phyloP scores from a whole-genome alignment of 2,797 vertebrate species.

The Hemitrygon akajei region DNA sequence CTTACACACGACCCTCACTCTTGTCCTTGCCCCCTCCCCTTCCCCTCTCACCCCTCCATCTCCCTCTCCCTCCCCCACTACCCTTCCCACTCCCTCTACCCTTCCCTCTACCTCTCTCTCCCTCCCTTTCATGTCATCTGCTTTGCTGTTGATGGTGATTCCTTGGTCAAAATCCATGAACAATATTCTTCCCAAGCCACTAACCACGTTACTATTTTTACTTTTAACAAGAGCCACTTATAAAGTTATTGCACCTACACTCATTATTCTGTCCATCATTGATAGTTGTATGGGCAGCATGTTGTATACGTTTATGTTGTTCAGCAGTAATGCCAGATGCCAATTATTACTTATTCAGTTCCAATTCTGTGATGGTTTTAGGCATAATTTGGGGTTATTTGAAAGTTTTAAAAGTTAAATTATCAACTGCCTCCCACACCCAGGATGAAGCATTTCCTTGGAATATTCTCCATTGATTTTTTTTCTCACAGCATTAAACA shows the following conservation, averaged over 20 bases:
- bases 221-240: neutral
- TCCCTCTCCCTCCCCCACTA: too few relatives aligned
- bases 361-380: neutral
- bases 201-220: neutral
- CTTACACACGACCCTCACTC: neutral
- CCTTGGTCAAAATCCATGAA: neutral
- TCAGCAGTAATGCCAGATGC: neutral
- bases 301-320: neutral
- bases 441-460: neutral
- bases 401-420: neutral
- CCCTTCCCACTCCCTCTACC: too few relatives aligned
- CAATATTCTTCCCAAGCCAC: neutral
- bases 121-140: neutral
- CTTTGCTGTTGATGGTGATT: neutral
- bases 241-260: neutral
- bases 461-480: neutral
- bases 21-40: too few relatives aligned
- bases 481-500: neutral
- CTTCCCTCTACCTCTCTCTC: too few relatives aligned
- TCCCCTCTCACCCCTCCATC: neutral
- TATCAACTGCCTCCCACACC: neutral
- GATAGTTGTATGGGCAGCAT: neutral
- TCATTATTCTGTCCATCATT: neutral
- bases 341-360: neutral
- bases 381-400: slow-evolving; percentile 5